Base-by-base conservation (phyloP, 2,797 vertebrate species). In the Mus spretus region DNA sequence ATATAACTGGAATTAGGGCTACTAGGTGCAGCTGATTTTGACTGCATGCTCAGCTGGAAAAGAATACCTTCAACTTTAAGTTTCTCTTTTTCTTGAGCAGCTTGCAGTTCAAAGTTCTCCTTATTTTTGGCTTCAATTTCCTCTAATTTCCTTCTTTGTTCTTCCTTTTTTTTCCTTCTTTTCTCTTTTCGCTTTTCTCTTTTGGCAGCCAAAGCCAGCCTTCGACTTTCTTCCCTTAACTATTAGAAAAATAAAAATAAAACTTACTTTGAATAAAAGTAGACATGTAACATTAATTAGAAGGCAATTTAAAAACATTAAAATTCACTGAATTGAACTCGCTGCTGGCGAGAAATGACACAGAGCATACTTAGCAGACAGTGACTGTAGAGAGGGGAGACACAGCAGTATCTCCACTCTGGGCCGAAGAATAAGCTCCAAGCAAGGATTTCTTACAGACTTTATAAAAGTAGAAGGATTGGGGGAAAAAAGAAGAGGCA, bases 111-210 rank as follows among this genome's bases (percentile, higher is more conserved):
- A 98, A 98, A 99, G 91, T 99, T 99, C 95, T 99, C 99, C 97
- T 99, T 99, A 97, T 98, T 99, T 98, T 99, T 99, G 72, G 98
- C 98, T 97, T 99, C 99, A 93, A 99, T 99, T 98, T 99, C 99
- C 98, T 99, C 99, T 90, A 99, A 97, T 95, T 99, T 99, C 97
- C 99, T 98, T 94, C 98, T 98, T 77, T 99, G 99, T 75, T 99
- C 99, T 97, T 99, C 99, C 83, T 99, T 99, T 97, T 99, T 99
- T 98, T 99, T 99, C 89, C 98, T 98, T 93, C 99, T 98, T 90
- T 99, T 99, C 72, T 99, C 99, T 95, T 99, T 99, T 83, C 99
- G 98, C 90, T 99, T 99, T 97, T 99, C 99, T 97, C 99, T 98
- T 97, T 99, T 99, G 91, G 99, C 99, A 98, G 99, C 99, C 98